Evolutionary conservation across 1,140 invertebrate species (phyloP).

Genomic region (Zaprionus kolodkinae): DNA sequence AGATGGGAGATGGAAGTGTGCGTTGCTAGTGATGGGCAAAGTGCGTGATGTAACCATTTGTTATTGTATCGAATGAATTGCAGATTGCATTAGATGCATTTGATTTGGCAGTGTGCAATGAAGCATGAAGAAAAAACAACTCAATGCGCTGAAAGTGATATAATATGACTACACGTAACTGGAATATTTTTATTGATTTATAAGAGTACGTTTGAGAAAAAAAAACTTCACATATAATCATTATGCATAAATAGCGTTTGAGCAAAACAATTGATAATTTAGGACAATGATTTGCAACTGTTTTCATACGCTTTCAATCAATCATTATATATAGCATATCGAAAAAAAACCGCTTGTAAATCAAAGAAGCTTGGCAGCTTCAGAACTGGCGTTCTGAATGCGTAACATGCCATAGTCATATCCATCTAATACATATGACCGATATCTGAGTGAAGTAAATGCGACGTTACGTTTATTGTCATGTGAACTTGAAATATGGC

Average conservation of each 20-base stretch:
- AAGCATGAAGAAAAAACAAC: conserved; percentile 27
- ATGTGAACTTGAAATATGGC: conserved; percentile 65
- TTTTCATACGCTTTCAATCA: conserved; percentile 22
- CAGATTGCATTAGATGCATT: conserved; percentile 46
- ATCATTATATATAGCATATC: conserved; percentile 21
- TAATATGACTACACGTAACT: not conserved
- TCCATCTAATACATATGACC: not conserved
- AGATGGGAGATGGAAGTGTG: not conserved
- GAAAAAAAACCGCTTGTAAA: conserved; percentile 28
- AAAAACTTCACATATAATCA: no score
- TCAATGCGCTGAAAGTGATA: not conserved
- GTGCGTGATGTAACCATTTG: conserved; percentile 28
- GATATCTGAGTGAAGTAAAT: conserved; percentile 21
- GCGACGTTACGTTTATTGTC: conserved; percentile 47
- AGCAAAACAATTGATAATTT: not conserved
- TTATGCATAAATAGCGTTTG: not conserved
- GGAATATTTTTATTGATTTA: not conserved
- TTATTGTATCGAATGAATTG: conserved; percentile 43
- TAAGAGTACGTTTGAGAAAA: no score
- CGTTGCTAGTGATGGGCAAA: not conserved
- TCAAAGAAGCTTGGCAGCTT: conserved; percentile 36
- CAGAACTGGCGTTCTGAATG: no score
- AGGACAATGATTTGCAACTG: conserved; percentile 9
- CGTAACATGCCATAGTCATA: conserved; percentile 26
- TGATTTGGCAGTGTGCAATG: conserved; percentile 39